Base-by-base conservation (phyloP, 2,797 vertebrate genomes). In the Sternarchorhynchus goeldii region DNA sequence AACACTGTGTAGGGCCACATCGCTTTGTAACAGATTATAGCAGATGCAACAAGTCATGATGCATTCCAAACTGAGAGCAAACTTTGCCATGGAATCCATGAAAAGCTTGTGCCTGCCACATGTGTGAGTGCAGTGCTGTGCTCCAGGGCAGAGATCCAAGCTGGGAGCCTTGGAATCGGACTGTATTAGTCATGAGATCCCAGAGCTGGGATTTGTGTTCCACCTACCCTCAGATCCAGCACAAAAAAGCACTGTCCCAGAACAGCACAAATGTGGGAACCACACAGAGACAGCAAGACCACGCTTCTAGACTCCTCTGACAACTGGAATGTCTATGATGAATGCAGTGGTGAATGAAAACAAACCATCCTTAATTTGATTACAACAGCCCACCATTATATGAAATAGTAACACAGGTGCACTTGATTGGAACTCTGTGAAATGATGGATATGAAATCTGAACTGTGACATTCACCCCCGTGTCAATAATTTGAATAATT, bases 161-260 rank as follows among this genome's bases (percentile, higher is more conserved):
- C 66, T 65, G 6, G 58, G 36, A 79, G 45, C 18, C 12, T 63
- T 21, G 68, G 31, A n/a, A 39, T 74, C 80, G 73, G 78, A 79
- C 67, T 63, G 62, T 79, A 81, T 86, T 86, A 86, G 82, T 75
- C 78, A 79, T 63, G 65, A 71, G 39, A 64, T 41, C 73, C 69
- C 29, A 62, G n/a, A 64, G 66, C 66, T 69, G 62, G 65, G 34
- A 45, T 39, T 58, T 55, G 76, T 83, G 57, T 69, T 79, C 77
- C 41, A 63, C 39, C 77, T 74, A 45, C 63, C 77, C 76, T 39
- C 71, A 59, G 77, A 29, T 71, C 69, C 64, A 64, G 63, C 75
- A 82, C 66, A 41, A 29, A 64, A 12, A 14, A 2, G n/a, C 10
- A 50, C 8, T 66, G 50, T 34, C 58, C 75, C 63, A 78, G 32